Conservation (phyloP, 2,113 vertebrate genomes). For the Xiphophorus couchianus region DNA sequence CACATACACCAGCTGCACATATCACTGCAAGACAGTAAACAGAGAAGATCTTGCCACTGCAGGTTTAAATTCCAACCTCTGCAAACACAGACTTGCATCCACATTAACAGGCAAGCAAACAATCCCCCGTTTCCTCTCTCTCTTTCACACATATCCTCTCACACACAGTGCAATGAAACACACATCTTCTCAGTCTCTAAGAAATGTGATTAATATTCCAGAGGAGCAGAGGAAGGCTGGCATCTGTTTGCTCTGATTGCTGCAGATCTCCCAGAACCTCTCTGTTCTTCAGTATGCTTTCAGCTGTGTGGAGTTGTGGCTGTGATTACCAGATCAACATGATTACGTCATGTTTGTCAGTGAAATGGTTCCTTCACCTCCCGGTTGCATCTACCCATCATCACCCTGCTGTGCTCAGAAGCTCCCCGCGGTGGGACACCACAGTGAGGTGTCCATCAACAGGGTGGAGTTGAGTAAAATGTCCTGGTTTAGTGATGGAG, state of each 20-base stretch:
- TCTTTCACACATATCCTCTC: conserved; percentile 35
- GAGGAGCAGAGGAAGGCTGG: conserved; percentile 38
- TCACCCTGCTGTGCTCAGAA: conserved; percentile 34
- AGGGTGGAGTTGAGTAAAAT: conserved; percentile 50
- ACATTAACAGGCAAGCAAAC: conserved; percentile 34
- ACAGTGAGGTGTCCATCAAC: conserved; percentile 56
- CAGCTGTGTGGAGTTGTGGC: conserved; percentile 42
- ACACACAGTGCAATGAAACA: neutral
- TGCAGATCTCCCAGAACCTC: conserved; percentile 50
- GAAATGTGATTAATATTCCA: conserved; percentile 75
- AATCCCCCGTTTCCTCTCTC: neutral
- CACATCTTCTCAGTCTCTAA: conserved; percentile 44
- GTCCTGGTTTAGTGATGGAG: conserved; percentile 29
- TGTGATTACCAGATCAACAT: conserved; percentile 56
- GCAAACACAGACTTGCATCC: conserved; percentile 26
- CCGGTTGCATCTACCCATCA: conserved; percentile 22
- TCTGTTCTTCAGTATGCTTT: conserved; percentile 42
- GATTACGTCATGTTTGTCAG: conserved; percentile 54
- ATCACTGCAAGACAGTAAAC: conserved; percentile 38
- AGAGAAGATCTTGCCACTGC: conserved; percentile 36
- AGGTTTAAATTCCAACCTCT: conserved; percentile 23
- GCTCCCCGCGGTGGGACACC: conserved; percentile 35
- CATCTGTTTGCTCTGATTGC: conserved; percentile 64
- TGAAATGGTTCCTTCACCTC: conserved; percentile 42
- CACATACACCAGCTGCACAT: conserved; percentile 13